Conservation (phyloP, 2,113 vertebrate genomes). For the human region DNA sequence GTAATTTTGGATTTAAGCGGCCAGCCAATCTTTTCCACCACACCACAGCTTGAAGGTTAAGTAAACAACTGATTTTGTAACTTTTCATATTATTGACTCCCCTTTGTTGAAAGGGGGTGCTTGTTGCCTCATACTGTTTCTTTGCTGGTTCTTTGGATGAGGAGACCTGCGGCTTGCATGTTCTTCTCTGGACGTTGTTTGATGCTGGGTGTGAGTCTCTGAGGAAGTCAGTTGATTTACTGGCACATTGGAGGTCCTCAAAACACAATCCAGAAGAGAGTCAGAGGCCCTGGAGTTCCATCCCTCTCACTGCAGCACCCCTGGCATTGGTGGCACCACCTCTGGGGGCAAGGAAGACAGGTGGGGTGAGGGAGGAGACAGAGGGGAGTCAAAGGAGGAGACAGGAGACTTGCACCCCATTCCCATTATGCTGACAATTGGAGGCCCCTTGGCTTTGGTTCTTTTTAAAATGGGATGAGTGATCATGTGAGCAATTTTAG, state of each 20-base stretch:
- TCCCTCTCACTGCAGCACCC: neutral
- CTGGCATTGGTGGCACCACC: rapidly evolving
- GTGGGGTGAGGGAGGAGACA: neutral
- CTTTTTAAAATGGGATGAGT: neutral
- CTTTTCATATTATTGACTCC: neutral
- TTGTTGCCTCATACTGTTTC: neutral
- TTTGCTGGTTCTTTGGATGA: neutral
- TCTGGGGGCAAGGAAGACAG: neutral
- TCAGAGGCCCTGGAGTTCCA: neutral
- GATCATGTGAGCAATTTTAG: neutral
- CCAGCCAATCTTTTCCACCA: neutral
- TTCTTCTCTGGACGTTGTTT: neutral
- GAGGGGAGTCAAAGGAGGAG: neutral
- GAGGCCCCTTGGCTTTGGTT: neutral
- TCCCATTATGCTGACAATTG: neutral
- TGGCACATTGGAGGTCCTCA: neutral
- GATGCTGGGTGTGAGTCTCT: neutral
- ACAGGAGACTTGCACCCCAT: too few relatives aligned
- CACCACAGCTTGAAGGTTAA: neutral
- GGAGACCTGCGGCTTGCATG: neutral
- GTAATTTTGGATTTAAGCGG: neutral
- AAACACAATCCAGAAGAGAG: neutral
- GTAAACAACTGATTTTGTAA: neutral
- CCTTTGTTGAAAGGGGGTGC: neutral
- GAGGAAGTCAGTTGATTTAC: neutral